phyloP scores from a whole-genome alignment of 2,797 vertebrate genomes.

The Paratrypauchen microcephalus region DNA sequence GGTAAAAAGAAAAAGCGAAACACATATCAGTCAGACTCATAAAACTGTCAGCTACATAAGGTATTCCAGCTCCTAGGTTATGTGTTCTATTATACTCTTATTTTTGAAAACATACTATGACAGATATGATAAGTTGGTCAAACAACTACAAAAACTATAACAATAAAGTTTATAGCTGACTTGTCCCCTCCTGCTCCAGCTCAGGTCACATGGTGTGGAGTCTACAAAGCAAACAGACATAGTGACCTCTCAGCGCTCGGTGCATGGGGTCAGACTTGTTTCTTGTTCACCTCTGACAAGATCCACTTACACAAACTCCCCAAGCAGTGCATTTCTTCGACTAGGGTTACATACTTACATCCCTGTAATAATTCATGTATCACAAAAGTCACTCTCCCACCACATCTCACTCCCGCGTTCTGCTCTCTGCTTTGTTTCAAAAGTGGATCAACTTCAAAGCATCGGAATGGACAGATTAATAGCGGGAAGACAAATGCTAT shows the following conservation, averaged over 20 bases:
- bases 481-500: slow-evolving; percentile 62
- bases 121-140: background rate
- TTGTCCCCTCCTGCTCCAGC: slow-evolving; percentile 53
- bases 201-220: slow-evolving; percentile 59
- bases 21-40: background rate
- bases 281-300: slow-evolving; percentile 73
- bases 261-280: slow-evolving; percentile 73
- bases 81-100: background rate
- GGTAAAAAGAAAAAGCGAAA: too few relatives aligned
- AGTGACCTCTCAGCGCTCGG: slow-evolving; percentile 66
- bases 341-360: slow-evolving; percentile 74
- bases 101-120: background rate
- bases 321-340: slow-evolving; percentile 64
- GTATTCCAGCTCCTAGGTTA: background rate
- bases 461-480: slow-evolving; percentile 72
- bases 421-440: slow-evolving; percentile 71
- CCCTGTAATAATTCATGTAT: slow-evolving; percentile 77
- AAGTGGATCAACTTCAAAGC: slow-evolving; percentile 79
- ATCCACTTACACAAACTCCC: slow-evolving; percentile 73
- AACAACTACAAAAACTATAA: too few relatives aligned
- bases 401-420: slow-evolving; percentile 49
- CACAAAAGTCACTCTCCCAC: slow-evolving; percentile 54
- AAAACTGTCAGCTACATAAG: background rate
- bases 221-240: slow-evolving; percentile 70
- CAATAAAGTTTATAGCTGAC: slow-evolving; percentile 52